Evolutionary conservation across 2,113 vertebrate species (phyloP).

Genomic region (Pagrus major): DNA sequence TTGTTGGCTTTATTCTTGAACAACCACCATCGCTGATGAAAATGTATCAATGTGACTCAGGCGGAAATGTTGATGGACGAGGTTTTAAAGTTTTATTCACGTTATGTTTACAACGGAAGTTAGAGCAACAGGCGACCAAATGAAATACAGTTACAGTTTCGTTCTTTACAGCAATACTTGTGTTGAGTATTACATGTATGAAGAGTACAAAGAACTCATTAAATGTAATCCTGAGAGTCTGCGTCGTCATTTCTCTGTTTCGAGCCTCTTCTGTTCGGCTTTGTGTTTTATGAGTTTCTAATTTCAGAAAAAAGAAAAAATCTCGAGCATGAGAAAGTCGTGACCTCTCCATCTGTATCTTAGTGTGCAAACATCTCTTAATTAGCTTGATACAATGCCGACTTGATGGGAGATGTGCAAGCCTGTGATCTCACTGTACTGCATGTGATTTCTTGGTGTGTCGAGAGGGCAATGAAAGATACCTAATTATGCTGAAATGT

Average conservation of each 20-base stretch:
- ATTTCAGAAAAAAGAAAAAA: conserved; percentile 2
- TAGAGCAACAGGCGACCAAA: too few species aligned
- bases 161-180: too few species aligned
- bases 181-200: too few species aligned
- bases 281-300: background rate
- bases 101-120: too few species aligned
- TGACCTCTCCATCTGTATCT: conserved; percentile 39
- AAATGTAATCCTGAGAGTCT: background rate
- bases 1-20: too few species aligned
- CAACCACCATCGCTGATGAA: too few species aligned
- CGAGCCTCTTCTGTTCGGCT: background rate
- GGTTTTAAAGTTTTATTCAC: too few species aligned
- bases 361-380: conserved; percentile 24
- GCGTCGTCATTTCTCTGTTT: background rate
- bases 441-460: background rate
- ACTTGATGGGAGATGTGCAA: background rate
- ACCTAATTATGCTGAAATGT: conserved; percentile 44
- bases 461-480: conserved; percentile 17
- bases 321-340: background rate
- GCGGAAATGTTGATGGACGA: too few species aligned
- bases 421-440: conserved; percentile 13
- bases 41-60: too few species aligned
- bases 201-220: too few species aligned
- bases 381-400: conserved; percentile 11
- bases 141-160: too few species aligned